Percentiles rank a stretch among this genome's conserved stretches.
phyloP scores from a whole-genome alignment of 2,797 vertebrate genomes.

The Anableps anableps region DNA sequence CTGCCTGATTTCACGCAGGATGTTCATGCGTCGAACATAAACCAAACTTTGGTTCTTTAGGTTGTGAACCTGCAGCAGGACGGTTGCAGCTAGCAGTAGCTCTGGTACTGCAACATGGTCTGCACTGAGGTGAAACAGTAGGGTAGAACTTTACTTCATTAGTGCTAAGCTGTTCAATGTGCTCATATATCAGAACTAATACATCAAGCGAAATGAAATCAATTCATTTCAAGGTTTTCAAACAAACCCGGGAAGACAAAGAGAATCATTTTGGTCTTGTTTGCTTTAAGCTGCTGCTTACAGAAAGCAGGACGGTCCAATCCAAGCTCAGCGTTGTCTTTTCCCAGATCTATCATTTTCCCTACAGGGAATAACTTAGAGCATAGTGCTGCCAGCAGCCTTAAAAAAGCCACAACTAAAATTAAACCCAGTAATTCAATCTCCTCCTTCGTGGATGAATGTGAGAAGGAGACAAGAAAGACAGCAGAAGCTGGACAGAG shows the following conservation, averaged over 20 bases:
- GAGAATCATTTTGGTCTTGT: background rate
- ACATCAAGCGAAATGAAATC: too few relatives aligned
- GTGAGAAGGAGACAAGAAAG: conserved; percentile 8
- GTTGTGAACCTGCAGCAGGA: background rate
- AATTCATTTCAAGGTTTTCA: too few relatives aligned
- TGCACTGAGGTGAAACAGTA: too few relatives aligned
- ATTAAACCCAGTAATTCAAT: conserved; percentile 40
- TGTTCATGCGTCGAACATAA: too few relatives aligned
- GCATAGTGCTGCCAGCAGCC: conserved; percentile 24
- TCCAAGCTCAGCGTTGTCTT: background rate
- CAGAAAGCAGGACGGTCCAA: background rate
- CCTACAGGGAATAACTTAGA: conserved; percentile 6
- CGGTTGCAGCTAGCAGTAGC: background rate
- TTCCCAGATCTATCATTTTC: conserved; percentile 14
- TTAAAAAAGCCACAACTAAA: conserved; percentile 24
- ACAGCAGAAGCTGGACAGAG: conserved; percentile 7
- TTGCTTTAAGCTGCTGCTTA: background rate
- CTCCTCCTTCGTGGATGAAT: conserved; percentile 22
- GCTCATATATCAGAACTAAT: too few relatives aligned
- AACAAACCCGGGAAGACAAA: too few relatives aligned
- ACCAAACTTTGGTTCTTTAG: too few relatives aligned
- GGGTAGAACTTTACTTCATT: too few relatives aligned
- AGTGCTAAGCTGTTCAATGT: too few relatives aligned
- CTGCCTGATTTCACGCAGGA: too few relatives aligned
- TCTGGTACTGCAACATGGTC: background rate